Evolutionary conservation across 2,888 invertebrate genomes (phyloP), one percentile per base, ranked within the genome.

Genomic region (Dendrolimus houi): DNA sequence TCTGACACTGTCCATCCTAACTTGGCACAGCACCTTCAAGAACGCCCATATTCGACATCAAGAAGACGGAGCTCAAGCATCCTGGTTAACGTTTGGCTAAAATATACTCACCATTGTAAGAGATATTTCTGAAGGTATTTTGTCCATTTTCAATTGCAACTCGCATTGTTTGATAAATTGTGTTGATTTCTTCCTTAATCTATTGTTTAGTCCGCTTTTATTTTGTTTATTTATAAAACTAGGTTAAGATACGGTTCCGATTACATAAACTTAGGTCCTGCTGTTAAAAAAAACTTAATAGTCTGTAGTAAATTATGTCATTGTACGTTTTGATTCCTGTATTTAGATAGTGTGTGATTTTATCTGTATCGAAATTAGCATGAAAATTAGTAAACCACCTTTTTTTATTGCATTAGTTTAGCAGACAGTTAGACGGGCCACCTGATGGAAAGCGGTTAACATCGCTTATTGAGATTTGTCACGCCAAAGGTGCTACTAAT

Each of bases 11-110:
- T 62, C 85, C 84, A 75, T 62, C 58, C 10, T 69, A 72, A 56
- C 66, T 60, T 67, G 79, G 74, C 65, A 74, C 70, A 62, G 63
- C 59, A 52, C 64, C 58, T 60, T 66, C 69, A 69, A 69, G 67
- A 65, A 54, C 56, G 53, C 13, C 57, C 53, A 55, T 56, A 62
- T 64, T 62, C 53, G 52, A 54, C 55, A n/a, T 63, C 62, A 66
- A 63, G 68, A 67, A 62, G 62, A 59, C 57, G 56, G 63, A 60
- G 78, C 61, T 79, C 83, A 62, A 65, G 61, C 60, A 66, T 56
- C 52, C 65, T 79, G 79, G 84, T 61, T 68, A 59, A 65, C 65
- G 74, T 72, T 75, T 72, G 74, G 77, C 77, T 81, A 77, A 83
- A 83, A 83, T 85, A 82, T 79, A 74, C 74, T 77, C 9, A 47